Conservation (phyloP, 37 sponge, comb jelly and placozoan genomes). For the Hormiphora californensis region DNA sequence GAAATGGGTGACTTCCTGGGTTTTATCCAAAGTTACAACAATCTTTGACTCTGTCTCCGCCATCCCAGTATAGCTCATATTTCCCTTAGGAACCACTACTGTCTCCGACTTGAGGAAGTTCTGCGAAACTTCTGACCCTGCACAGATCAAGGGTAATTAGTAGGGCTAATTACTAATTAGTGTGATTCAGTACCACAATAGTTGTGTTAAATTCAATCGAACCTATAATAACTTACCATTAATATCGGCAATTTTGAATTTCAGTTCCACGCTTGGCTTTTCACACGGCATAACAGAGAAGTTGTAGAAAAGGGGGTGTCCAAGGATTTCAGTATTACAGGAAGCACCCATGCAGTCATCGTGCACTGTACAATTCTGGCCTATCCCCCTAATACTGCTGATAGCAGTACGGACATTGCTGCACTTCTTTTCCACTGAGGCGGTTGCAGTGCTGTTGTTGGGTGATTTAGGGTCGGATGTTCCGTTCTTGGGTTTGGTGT, state of each 20-base stretch:
- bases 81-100: background rate
- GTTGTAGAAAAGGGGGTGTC: constrained; percentile 26
- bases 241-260: constrained; percentile 8
- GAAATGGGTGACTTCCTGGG: constrained; percentile 31
- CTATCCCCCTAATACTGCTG: background rate
- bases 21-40: background rate
- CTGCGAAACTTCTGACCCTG: background rate
- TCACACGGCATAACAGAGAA: constrained; percentile 41
- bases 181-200: background rate
- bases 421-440: background rate
- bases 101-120: background rate
- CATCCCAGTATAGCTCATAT: constrained; percentile 15
- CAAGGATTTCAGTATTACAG: background rate
- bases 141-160: background rate
- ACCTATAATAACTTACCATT: background rate
- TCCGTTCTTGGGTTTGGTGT: too few species aligned
- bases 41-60: constrained; percentile 2
- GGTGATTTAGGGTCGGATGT: background rate
- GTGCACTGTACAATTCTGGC: constrained; percentile 28
- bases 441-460: background rate
- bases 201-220: background rate
- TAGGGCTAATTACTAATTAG: background rate
- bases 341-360: constrained; percentile 12
- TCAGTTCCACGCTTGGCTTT: background rate
- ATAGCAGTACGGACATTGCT: background rate